phyloP scores from a whole-genome alignment of 2,113 vertebrate species.

The Reinhardtius hippoglossoides region DNA sequence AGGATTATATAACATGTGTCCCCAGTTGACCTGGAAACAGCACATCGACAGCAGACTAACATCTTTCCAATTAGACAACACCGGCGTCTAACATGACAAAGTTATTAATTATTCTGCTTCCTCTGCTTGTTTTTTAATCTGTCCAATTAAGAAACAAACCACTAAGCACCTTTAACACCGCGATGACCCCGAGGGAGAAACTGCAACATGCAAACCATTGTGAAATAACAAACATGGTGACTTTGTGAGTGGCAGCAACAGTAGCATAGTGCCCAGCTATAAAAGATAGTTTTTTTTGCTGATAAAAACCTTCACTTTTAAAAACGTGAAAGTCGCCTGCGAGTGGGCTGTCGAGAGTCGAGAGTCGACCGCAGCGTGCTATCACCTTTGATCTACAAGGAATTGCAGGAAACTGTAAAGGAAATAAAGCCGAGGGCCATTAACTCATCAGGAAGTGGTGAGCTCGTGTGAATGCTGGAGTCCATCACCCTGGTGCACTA shows the following conservation, averaged over 20 bases:
- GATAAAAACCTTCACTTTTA: constrained; percentile 8
- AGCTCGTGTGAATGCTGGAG: constrained; percentile 52
- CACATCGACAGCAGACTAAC: too few species aligned
- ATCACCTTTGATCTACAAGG: constrained; percentile 69
- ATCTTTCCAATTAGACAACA: neutral
- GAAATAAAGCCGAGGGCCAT: constrained; percentile 66
- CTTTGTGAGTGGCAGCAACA: neutral
- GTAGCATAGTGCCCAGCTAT: neutral
- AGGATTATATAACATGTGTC: neutral
- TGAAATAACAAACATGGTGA: neutral
- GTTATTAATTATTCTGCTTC: too few species aligned
- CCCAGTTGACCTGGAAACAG: constrained; percentile 21
- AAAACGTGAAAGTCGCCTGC: constrained; percentile 8
- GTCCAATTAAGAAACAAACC: too few species aligned
- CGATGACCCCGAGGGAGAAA: neutral
- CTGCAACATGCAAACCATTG: neutral
- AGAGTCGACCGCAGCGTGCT: constrained; percentile 10
- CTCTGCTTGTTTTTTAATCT: too few species aligned
- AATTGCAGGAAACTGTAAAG: constrained; percentile 72
- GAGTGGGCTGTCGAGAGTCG: constrained; percentile 5
- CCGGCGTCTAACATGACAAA: too few species aligned
- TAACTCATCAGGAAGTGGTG: constrained; percentile 70
- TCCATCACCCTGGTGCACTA: constrained; percentile 25
- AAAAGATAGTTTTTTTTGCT: neutral
- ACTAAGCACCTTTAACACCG: constrained; percentile 1